A percentile compares a stretch with the other conserved stretches of the same genome.
Evolutionary conservation across 1,140 invertebrate genomes (phyloP).

Genomic region (Brachionus rotundiformis): DNA sequence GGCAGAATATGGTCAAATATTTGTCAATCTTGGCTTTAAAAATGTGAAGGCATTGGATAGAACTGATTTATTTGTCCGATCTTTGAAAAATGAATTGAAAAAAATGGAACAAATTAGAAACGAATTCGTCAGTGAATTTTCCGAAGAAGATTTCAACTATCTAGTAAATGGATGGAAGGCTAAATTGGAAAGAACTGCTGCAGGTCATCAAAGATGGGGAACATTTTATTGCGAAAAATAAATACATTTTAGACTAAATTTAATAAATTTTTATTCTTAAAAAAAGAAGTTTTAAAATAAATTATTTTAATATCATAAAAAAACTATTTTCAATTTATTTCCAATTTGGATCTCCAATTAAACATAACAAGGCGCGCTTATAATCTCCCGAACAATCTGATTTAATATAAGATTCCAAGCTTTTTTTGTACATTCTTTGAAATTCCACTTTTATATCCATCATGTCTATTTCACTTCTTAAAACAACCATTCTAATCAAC

Average conservation of each 20-base stretch:
- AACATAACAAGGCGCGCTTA: conserved; percentile 38
- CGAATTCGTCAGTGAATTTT: conserved; percentile 64
- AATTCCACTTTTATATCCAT: conserved; percentile 50
- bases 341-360: conserved; percentile 48
- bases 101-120: conserved; percentile 60
- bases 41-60: conserved; percentile 64
- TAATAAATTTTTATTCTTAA: conserved; percentile 25
- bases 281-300: neutral
- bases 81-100: conserved; percentile 63
- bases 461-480: conserved; percentile 53
- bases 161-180: conserved; percentile 67
- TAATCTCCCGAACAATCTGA: conserved; percentile 46
- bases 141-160: conserved; percentile 64
- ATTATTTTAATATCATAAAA: neutral
- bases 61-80: conserved; percentile 65
- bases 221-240: conserved; percentile 60
- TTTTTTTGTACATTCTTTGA: conserved; percentile 30
- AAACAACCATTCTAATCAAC: conserved; percentile 27
- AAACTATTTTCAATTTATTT: conserved; percentile 14
- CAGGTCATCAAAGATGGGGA: conserved; percentile 68
- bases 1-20: conserved; percentile 63
- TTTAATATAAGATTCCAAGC: conserved; percentile 39
- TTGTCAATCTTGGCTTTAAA: conserved; percentile 62
- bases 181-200: conserved; percentile 64
- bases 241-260: neutral